A percentile compares a stretch with the other conserved stretches of the same genome.
Conservation (phyloP, 1,140 invertebrate genomes). For the Trichoplusia ni region DNA sequence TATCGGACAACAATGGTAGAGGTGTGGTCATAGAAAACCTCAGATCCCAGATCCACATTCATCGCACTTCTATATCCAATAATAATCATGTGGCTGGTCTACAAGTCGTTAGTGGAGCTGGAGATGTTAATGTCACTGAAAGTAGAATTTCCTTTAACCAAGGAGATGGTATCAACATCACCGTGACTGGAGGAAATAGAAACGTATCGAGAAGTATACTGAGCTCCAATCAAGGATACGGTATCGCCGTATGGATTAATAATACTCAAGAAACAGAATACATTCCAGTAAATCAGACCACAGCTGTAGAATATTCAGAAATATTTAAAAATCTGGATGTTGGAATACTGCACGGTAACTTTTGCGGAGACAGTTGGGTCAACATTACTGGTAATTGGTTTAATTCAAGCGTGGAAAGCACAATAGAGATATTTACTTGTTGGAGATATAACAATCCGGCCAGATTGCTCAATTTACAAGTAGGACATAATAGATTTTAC, state of each 20-base stretch:
- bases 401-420: slow-evolving; percentile 88
- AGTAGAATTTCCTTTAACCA: slow-evolving; percentile 94
- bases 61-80: slow-evolving; percentile 90
- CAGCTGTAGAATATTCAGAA: slow-evolving; percentile 92
- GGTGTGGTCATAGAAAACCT: slow-evolving; percentile 94
- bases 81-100: slow-evolving; percentile 95
- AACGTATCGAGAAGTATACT: slow-evolving; percentile 92
- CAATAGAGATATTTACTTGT: slow-evolving; percentile 90
- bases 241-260: slow-evolving; percentile 94
- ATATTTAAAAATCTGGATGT: slow-evolving; percentile 92
- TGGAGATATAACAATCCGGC: slow-evolving; percentile 83
- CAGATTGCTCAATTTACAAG: slow-evolving; percentile 86
- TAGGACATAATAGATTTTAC: slow-evolving; percentile 93
- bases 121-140: slow-evolving; percentile 96
- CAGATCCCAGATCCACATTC: slow-evolving; percentile 90
- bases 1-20: slow-evolving; percentile 95
- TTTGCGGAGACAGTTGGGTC: slow-evolving; percentile 87
- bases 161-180: slow-evolving; percentile 95
- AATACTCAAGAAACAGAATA: slow-evolving; percentile 92
- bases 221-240: slow-evolving; percentile 91
- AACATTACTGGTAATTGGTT: slow-evolving; percentile 95
- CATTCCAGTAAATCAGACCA: slow-evolving; percentile 90
- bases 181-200: slow-evolving; percentile 93
- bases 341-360: slow-evolving; percentile 92
- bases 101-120: slow-evolving; percentile 91